A percentile compares a stretch with the other conserved stretches of the same genome.
phyloP scores from a whole-genome alignment of 2,888 invertebrate species.

The Hemithea aestivaria region DNA sequence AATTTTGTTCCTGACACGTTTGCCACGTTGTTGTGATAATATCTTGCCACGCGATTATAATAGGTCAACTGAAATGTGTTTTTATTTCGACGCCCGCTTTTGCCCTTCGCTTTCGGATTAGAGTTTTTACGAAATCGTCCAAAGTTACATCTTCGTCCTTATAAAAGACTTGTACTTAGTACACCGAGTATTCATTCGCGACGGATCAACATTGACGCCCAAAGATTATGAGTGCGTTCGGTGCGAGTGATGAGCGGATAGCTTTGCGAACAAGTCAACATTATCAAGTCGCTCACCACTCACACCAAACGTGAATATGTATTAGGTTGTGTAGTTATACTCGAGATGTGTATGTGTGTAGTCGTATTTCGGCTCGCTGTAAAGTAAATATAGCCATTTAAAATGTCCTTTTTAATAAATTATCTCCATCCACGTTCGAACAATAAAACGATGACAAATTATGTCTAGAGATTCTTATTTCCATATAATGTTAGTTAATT shows the following conservation, averaged over 20 bases:
- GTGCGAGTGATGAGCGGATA: constrained; percentile 20
- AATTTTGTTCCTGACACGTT: constrained; percentile 46
- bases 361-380: constrained; percentile 52
- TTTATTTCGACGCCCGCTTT: constrained; percentile 50
- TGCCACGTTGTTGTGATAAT: constrained; percentile 68
- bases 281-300: constrained; percentile 42
- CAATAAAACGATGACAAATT: constrained; percentile 54
- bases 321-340: constrained; percentile 62
- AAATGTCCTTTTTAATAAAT: constrained; percentile 60
- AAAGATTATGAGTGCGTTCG: constrained; percentile 11
- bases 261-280: constrained; percentile 1
- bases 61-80: constrained; percentile 40
- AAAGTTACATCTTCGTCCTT: constrained; percentile 76
- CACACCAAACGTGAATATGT: constrained; percentile 49
- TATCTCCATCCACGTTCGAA: constrained; percentile 73
- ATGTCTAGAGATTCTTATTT: constrained; percentile 24
- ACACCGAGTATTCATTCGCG: constrained; percentile 50
- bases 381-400: constrained; percentile 41
- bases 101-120: constrained; percentile 48
- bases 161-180: constrained; percentile 76
- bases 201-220: constrained; percentile 39
- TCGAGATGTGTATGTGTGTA: constrained; percentile 52
- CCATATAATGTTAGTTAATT: constrained; percentile 33
- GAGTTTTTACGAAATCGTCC: constrained; percentile 63
- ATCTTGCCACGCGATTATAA: constrained; percentile 64